Evolutionary conservation across 2,888 invertebrate species (phyloP), one percentile per base, ranked within the genome.

Genomic region (Pocota personata): DNA sequence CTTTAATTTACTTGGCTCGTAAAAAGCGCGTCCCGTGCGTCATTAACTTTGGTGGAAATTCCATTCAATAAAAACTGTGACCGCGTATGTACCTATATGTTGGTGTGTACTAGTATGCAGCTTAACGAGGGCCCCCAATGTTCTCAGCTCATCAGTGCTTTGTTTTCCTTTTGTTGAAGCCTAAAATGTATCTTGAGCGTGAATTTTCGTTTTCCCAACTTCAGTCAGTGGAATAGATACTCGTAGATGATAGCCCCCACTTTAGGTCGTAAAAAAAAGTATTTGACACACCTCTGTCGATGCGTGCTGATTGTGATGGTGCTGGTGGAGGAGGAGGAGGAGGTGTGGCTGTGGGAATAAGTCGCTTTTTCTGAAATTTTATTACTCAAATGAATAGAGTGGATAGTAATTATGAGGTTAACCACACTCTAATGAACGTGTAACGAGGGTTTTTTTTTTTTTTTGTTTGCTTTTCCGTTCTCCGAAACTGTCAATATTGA

Each of bases 1-100:
- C 48, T 66, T 66, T 50, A 66, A 66, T 66, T 66, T 66, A 66
- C 67, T 67, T 67, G 67, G 37, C 48, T 52, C 67, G 50, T 52
- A 52, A 52, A 67, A 50, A 1, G 35, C 19, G 32, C 48, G 66
- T 66, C 37, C 37, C 67, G 67, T 67, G 52, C 67, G 52, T 67
- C 67, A 67, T 67, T 67, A 67, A 67, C 16, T 27, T 52, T 52
- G 35, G 14, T 67, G 67, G 67, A 67, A 67, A 67, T 67, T 52
- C 52, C 67, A 67, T 66, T 35, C 48, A 35, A 19, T 16, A 48
- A 50, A 24, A n/a, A 32, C n/a, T n/a, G 24, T 19, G 46, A 19
- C 7, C 16, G 8, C 19, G n/a, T 19, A 19, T 10, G 46, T 14
- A 5, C 19, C 19, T 40, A 2, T 10, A 24, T 24, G 48, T 24